phyloP scores from a whole-genome alignment of 2,113 vertebrate species.

The Lepus timidus region DNA sequence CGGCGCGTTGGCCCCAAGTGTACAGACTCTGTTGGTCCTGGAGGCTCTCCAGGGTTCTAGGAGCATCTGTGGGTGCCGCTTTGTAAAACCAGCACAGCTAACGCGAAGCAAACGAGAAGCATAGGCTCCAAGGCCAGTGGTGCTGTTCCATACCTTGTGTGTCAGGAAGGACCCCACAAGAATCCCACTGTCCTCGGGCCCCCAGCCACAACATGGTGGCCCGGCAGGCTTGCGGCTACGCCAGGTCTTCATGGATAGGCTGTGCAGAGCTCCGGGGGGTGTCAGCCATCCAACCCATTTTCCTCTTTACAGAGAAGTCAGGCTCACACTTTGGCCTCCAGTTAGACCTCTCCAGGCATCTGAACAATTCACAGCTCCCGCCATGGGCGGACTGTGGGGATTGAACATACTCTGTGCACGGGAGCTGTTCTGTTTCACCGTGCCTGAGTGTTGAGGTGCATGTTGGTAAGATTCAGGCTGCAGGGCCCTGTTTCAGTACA shows the following conservation, averaged over 20 bases:
- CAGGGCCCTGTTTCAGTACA: not conserved
- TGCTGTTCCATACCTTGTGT: not conserved
- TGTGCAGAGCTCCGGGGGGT: not conserved
- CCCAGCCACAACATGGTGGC: fast-evolving
- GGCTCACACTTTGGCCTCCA: not conserved
- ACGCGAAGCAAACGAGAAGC: not conserved
- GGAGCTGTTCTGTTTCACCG: not conserved
- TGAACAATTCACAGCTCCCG: not conserved
- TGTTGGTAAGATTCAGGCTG: not conserved
- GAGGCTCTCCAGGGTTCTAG: not conserved
- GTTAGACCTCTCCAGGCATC: not conserved
- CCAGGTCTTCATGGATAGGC: not conserved
- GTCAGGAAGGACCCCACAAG: not conserved
- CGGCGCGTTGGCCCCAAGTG: not conserved
- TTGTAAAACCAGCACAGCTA: not conserved
- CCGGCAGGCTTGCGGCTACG: not conserved
- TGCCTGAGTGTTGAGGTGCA: not conserved
- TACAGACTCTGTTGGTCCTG: not conserved
- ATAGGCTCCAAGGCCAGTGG: not conserved
- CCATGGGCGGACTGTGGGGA: not conserved
- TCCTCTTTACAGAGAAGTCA: not conserved
- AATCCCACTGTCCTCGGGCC: not conserved
- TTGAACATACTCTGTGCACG: not conserved
- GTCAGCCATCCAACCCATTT: no score
- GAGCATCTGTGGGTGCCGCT: not conserved